Conservation (phyloP, 2,888 invertebrate species). For the Cloeon dipterum region DNA sequence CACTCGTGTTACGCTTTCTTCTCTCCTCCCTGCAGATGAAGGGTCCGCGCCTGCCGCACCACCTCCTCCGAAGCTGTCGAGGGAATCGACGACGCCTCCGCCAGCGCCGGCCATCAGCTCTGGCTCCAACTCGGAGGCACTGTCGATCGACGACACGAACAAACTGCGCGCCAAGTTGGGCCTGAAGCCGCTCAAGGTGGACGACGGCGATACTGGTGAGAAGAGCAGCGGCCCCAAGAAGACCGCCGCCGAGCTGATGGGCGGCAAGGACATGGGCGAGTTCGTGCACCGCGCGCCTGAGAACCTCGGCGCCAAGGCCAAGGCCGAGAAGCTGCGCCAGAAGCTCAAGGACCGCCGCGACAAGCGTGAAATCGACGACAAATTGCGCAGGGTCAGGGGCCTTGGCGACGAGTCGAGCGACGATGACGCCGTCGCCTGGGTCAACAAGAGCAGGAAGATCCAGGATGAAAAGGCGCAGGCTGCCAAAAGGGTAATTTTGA, state of each 20-base stretch:
- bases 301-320: conserved; percentile 45
- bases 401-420: conserved; percentile 46
- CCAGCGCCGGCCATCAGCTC: conserved; percentile 15
- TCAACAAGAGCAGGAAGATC: conserved; percentile 50
- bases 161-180: conserved; percentile 80
- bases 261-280: conserved; percentile 33
- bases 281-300: conserved; percentile 73
- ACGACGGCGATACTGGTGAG: conserved; percentile 16
- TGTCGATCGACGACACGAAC: conserved; percentile 71
- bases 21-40: too few relatives aligned
- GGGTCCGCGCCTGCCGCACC: conserved; percentile 11
- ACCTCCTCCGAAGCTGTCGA: conserved; percentile 16
- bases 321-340: conserved; percentile 59
- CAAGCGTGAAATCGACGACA: conserved; percentile 50
- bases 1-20: too few relatives aligned
- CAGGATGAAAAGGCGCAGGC: conserved; percentile 65
- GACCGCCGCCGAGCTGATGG: conserved; percentile 12
- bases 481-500: conserved; percentile 45
- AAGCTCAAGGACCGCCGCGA: conserved; percentile 55
- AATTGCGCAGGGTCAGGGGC: conserved; percentile 29
- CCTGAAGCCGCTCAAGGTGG: conserved; percentile 66
- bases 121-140: conserved; percentile 10
- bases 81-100: conserved; percentile 12
- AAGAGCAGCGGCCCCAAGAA: conserved; percentile 12
- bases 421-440: conserved; percentile 60